Percentiles rank a stretch among this genome's conserved stretches.
These are phyloP conservation scores for Esperia sulphurella DNA, from an alignment of 2,888 invertebrate species.

Conservation along the genomic window DNA sequence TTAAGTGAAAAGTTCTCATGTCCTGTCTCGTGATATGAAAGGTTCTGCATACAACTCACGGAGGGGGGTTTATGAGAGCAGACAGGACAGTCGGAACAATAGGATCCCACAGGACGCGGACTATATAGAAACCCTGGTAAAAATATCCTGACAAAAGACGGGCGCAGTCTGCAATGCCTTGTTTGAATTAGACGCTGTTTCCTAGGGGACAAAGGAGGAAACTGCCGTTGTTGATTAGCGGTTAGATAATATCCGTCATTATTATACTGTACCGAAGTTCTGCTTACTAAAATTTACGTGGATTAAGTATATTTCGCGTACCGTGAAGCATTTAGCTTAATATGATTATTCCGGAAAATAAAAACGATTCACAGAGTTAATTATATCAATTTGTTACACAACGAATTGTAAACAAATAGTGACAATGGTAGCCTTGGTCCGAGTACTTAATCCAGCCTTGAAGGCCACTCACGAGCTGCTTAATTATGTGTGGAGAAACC, in stretches of 20 bases:
- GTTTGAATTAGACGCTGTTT: conserved; percentile 42
- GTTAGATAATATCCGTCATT: not conserved
- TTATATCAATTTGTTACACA: conserved; percentile 22
- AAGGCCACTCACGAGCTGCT: conserved; percentile 12
- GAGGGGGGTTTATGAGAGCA: conserved; percentile 38
- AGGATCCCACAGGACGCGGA: conserved; percentile 40
- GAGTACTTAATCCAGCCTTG: conserved; percentile 14
- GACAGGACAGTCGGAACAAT: conserved; percentile 53
- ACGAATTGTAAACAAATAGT: conserved; percentile 9
- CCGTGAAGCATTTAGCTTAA: too few relatives aligned
- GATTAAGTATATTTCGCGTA: too few relatives aligned
- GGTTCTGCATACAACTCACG: conserved; percentile 23
- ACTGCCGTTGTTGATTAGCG: not conserved
- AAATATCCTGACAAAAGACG: conserved; percentile 48
- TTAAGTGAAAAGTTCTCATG: conserved; percentile 14
- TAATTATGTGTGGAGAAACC: conserved; percentile 2
- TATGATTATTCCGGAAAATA: conserved; percentile 9
- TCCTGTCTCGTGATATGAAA: conserved; percentile 15
- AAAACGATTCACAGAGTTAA: conserved; percentile 13
- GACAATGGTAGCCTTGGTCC: conserved; percentile 20
- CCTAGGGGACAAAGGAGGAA: not conserved
- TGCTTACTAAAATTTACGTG: too few relatives aligned
- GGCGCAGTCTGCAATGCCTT: conserved; percentile 48
- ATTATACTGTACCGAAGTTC: too few relatives aligned
- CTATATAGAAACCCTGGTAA: conserved; percentile 48